Conservation (phyloP, 2,113 vertebrate species). For the Triplophysa rosa region DNA sequence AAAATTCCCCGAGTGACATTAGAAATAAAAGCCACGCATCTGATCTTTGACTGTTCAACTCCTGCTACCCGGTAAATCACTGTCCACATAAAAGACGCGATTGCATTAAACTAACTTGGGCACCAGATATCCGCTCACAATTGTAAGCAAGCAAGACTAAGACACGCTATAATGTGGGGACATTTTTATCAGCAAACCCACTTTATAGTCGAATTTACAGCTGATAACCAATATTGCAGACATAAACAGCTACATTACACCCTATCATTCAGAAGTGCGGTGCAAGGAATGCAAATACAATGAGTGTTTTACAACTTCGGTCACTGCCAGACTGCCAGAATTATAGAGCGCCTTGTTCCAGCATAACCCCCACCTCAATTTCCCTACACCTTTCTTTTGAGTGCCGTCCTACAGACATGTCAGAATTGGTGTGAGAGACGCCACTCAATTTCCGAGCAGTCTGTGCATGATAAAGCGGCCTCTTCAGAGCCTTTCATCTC, state of each 20-base stretch:
- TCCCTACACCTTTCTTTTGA: constrained; percentile 44
- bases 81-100: constrained; percentile 30
- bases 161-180: neutral
- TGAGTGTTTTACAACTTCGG: constrained; percentile 49
- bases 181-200: constrained; percentile 19
- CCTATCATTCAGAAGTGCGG: constrained; percentile 27
- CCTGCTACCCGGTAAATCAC: constrained; percentile 50
- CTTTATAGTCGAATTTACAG: constrained; percentile 16
- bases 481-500: constrained; percentile 57
- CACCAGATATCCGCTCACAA: constrained; percentile 22
- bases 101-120: constrained; percentile 17
- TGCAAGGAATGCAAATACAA: constrained; percentile 41
- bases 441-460: constrained; percentile 61
- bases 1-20: constrained; percentile 64
- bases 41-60: constrained; percentile 36
- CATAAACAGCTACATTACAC: constrained; percentile 18
- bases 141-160: constrained; percentile 26
- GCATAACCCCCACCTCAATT: constrained; percentile 23
- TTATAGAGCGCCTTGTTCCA: constrained; percentile 11
- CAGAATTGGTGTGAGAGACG: constrained; percentile 54
- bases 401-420: constrained; percentile 25
- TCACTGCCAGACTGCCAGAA: constrained; percentile 31
- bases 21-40: constrained; percentile 59
- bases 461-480: constrained; percentile 64
- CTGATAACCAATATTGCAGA: neutral